Evolutionary conservation across 2,888 invertebrate species (phyloP).

Genomic region (Yponomeuta evonymella): DNA sequence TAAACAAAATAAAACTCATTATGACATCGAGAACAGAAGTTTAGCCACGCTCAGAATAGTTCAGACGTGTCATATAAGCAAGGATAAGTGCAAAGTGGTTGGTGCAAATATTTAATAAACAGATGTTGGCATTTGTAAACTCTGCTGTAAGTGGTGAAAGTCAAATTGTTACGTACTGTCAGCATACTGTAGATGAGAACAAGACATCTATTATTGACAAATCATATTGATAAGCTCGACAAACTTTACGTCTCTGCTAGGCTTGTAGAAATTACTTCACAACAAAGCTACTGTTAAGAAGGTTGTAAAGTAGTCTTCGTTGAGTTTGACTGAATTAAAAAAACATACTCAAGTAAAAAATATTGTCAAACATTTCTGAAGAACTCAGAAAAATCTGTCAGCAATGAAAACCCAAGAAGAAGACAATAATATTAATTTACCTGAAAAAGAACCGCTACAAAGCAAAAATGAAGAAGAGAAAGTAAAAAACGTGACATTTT

Average conservation of each 20-base stretch:
- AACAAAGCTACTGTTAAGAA: too few relatives aligned
- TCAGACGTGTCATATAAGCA: too few relatives aligned
- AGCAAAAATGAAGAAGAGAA: background rate
- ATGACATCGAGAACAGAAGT: too few relatives aligned
- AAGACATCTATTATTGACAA: background rate
- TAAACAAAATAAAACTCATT: too few relatives aligned
- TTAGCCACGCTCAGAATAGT: too few relatives aligned
- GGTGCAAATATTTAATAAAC: too few relatives aligned
- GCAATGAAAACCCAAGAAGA: slow-evolving; percentile 35
- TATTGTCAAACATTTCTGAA: background rate
- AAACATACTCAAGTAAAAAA: too few relatives aligned
- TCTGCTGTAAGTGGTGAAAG: background rate
- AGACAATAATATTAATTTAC: slow-evolving; percentile 21
- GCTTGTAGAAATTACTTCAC: background rate
- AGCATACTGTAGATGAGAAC: background rate
- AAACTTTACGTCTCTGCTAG: background rate
- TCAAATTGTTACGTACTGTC: background rate
- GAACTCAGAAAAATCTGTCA: background rate
- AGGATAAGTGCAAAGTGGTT: too few relatives aligned
- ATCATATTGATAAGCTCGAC: background rate
- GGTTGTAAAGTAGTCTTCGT: too few relatives aligned
- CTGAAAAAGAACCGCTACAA: slow-evolving; percentile 42
- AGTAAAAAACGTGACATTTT: slow-evolving; percentile 58
- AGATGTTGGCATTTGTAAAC: too few relatives aligned
- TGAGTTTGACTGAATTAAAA: too few relatives aligned